A percentile compares a stretch with the other conserved stretches of the same genome.
Evolutionary conservation across 2,888 invertebrate genomes (phyloP).

Genomic region (Poecilus cupreus): DNA sequence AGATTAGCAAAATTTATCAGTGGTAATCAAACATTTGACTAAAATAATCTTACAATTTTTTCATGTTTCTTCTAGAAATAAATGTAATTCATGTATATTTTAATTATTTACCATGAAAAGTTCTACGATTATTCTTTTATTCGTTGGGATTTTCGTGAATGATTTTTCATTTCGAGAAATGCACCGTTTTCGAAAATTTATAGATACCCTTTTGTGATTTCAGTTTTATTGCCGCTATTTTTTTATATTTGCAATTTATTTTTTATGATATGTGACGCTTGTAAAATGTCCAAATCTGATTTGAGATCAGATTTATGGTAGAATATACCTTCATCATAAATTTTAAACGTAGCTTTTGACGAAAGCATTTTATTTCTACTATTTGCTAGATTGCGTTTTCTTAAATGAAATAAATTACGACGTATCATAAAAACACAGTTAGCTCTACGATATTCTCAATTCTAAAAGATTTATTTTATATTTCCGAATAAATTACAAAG

Average conservation of each 20-base stretch:
- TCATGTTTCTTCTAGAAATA: too few relatives aligned
- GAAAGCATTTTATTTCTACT: background rate
- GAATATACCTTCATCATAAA: conserved; percentile 15
- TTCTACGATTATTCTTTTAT: conserved; percentile 10
- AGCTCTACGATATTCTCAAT: too few relatives aligned
- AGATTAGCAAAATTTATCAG: too few relatives aligned
- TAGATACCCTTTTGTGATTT: conserved; percentile 28
- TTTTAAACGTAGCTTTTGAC: background rate
- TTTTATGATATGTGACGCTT: conserved; percentile 39
- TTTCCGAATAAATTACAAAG: background rate
- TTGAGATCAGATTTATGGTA: conserved; percentile 29
- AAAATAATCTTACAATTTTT: too few relatives aligned
- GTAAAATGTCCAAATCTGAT: conserved; percentile 24
- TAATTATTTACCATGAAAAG: too few relatives aligned
- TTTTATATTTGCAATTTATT: conserved; percentile 46
- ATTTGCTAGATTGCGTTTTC: too few relatives aligned
- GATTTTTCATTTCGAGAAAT: conserved; percentile 33
- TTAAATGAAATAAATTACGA: too few relatives aligned
- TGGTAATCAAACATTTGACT: too few relatives aligned
- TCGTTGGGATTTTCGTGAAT: conserved; percentile 9
- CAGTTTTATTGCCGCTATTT: conserved; percentile 39
- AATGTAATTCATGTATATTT: too few relatives aligned
- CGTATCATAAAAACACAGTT: too few relatives aligned
- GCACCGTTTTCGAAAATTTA: conserved; percentile 12
- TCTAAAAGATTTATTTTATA: background rate